Base-by-base conservation (phyloP, 2,888 invertebrate species). In the Eupithecia pulchellata region DNA sequence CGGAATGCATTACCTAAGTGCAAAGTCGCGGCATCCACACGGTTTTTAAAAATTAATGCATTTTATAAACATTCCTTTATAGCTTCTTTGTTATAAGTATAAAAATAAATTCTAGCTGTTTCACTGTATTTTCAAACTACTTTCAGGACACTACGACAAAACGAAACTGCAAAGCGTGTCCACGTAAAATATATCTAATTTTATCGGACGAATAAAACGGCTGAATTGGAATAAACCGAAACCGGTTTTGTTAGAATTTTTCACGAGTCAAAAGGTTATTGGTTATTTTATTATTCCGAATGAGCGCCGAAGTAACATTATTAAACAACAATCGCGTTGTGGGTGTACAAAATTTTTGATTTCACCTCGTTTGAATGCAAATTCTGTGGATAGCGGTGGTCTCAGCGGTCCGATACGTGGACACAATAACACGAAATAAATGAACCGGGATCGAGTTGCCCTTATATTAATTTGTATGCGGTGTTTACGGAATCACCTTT, bases 1-100 rank as follows among this genome's bases (percentile, higher is more conserved):
- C 85, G 77, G 93, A 88, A 87, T 93, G 83, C 86, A 89, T 34
- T 61, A 61, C 86, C 86, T 86, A 87, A 84, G 25, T 47, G 81
- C 77, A 71, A 69, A 67, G 66, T 63, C 66, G 52, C 66, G 63
- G 67, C 36, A 47, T 70, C 68, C 66, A 57, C 57, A 61, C 74
- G 69, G 77, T 66, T 72, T 66, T 61, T 32, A 25, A 34, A 61
- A 32, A n/a, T 61, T 36, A 61, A 9, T 30, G 29, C n/a, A 11
- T 1, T 20, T 52, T 52, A 4, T 4, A 11, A 52, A 11, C 25
- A 47, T 47, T 20, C 9, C 9, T 9, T 20, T 8, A 20, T 47
- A 20, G 42, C 20, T 47, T 42, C n/a, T 39, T 14, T 14, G 2
- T 36, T 36, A 1, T 36, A 36, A 9, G 8, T 34, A 34, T 4